Percentiles rank a stretch among this genome's conserved stretches.
Conservation (phyloP, 2,888 invertebrate genomes). For the Conops quadrifasciatus region DNA sequence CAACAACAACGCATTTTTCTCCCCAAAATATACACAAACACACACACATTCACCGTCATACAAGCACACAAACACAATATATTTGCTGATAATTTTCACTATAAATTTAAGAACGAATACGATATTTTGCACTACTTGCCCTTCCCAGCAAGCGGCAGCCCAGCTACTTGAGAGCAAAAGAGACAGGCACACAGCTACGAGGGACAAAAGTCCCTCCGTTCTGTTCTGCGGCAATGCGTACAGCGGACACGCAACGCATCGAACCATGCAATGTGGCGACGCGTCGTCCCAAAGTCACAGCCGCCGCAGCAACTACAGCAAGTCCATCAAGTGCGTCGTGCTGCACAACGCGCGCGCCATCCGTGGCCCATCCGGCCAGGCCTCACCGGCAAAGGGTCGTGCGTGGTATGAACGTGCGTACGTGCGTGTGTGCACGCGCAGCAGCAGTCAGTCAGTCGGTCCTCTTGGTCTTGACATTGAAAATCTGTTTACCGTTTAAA, state of each 20-base stretch:
- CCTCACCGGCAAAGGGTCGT: no score
- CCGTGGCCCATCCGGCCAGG: no score
- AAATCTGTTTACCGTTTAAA: constrained; percentile 34
- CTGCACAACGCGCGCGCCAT: not conserved
- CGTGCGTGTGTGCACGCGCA: constrained; percentile 18
- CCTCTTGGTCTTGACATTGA: constrained; percentile 26
- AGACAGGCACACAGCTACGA: no score
- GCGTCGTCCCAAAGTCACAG: no score
- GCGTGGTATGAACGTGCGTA: not conserved
- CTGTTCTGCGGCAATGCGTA: not conserved
- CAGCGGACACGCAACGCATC: not conserved
- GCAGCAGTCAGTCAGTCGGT: constrained; percentile 7
- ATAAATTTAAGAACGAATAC: no score
- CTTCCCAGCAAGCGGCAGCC: not conserved
- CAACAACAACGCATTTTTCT: constrained; percentile 15
- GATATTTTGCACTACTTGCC: no score
- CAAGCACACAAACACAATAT: not conserved
- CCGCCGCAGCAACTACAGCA: not conserved
- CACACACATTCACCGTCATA: constrained; percentile 1
- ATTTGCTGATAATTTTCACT: no score
- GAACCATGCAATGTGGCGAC: constrained; percentile 14
- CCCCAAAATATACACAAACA: not conserved
- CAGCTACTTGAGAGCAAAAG: no score
- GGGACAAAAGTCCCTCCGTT: no score
- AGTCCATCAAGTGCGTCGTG: no score